Conservation (phyloP, 1,140 invertebrate genomes). For the Pteromalus puparum region DNA sequence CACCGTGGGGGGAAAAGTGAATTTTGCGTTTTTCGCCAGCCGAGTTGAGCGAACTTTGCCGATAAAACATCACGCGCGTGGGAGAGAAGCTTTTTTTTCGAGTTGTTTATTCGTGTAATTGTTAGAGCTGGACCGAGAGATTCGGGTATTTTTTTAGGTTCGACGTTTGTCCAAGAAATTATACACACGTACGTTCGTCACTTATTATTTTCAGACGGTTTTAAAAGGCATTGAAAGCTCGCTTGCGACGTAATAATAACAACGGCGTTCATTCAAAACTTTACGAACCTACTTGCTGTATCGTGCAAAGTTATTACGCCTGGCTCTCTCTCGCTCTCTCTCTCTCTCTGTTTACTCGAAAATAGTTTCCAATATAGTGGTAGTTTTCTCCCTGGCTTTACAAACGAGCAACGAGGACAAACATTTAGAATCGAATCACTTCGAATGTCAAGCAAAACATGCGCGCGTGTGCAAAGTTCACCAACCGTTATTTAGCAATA, state of each 20-base stretch:
- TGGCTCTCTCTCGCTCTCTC: not conserved
- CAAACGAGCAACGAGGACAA: not conserved
- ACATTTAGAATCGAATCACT: not conserved
- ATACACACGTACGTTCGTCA: not conserved
- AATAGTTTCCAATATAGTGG: not conserved
- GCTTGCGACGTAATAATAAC: not conserved
- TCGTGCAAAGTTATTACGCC: not conserved
- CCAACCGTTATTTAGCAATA: too few relatives aligned
- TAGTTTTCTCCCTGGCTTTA: not conserved
- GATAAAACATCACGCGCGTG: not conserved
- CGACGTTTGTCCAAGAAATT: not conserved
- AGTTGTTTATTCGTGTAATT: not conserved
- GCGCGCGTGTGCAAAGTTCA: too few relatives aligned
- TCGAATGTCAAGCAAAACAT: not conserved
- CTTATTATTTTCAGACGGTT: not conserved
- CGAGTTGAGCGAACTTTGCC: conserved; percentile 20
- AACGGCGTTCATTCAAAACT: not conserved
- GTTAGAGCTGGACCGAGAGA: not conserved
- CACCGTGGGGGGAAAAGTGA: conserved; percentile 4
- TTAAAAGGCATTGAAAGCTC: not conserved
- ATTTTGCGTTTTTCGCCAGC: conserved; percentile 13
- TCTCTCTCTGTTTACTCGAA: not conserved
- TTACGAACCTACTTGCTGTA: not conserved
- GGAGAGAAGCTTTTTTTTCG: not conserved
- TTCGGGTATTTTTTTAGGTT: too few relatives aligned